A percentile compares a stretch with the other conserved stretches of the same genome.
These are phyloP conservation scores for Minunthozetes semirufus DNA, from an alignment of 2,888 invertebrate genomes.

Conservation along the genomic window DNA sequence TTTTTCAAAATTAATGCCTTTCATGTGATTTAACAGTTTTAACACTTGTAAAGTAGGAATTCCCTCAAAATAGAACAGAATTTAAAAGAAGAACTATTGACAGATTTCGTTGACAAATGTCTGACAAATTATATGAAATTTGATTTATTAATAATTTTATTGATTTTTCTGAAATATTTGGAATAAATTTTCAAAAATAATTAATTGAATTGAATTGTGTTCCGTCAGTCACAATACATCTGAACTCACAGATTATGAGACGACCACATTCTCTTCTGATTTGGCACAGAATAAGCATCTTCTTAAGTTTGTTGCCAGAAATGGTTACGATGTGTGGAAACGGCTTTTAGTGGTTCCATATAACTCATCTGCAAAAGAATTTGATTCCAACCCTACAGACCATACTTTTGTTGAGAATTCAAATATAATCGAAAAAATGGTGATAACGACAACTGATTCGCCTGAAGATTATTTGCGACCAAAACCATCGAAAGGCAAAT, in stretches of 20 bases:
- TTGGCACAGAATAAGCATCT: neutral
- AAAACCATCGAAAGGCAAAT: neutral
- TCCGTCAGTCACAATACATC: neutral
- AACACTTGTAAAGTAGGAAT: too few species aligned
- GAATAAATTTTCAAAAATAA: neutral
- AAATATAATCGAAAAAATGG: neutral
- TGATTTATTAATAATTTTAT: neutral
- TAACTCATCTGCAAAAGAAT: neutral
- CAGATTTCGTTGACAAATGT: too few species aligned
- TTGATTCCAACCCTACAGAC: neutral
- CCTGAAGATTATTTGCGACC: neutral
- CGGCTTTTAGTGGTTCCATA: neutral
- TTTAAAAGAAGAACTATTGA: neutral
- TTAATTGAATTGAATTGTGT: neutral
- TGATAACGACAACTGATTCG: neutral
- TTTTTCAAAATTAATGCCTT: too few species aligned
- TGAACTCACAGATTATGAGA: neutral
- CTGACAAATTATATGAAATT: too few species aligned
- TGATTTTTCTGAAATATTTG: neutral
- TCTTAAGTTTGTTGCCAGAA: conserved; percentile 7
- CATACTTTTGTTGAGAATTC: neutral
- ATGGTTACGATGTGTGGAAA: conserved; percentile 15
- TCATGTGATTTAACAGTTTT: too few species aligned
- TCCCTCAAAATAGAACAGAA: neutral
- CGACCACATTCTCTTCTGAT: neutral